Evolutionary conservation across 2,888 invertebrate genomes (phyloP).

Genomic region (Sminthurinus aureus): DNA sequence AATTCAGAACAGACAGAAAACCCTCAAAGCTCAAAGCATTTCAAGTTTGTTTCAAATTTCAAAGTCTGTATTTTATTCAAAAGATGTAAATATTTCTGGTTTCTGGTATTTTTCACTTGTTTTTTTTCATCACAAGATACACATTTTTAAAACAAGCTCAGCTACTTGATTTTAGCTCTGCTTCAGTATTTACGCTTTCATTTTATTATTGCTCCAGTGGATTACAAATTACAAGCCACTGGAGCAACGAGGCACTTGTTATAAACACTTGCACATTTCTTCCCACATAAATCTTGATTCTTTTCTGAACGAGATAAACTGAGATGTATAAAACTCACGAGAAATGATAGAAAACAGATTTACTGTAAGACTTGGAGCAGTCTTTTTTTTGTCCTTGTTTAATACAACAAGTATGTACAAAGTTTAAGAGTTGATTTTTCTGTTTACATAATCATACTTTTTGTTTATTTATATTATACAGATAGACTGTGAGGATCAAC

Average conservation of each 20-base stretch:
- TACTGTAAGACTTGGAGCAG: background rate
- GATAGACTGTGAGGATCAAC: no score
- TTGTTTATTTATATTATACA: background rate
- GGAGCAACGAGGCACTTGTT: no score
- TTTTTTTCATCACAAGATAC: background rate
- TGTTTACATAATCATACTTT: background rate
- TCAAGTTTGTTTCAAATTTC: background rate
- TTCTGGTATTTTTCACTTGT: background rate
- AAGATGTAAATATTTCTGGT: background rate
- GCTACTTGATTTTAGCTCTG: no score
- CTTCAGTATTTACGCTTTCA: no score
- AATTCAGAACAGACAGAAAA: no score
- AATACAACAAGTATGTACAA: background rate
- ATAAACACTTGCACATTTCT: background rate
- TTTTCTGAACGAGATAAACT: background rate
- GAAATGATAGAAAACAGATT: constrained; percentile 12
- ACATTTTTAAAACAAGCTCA: no score
- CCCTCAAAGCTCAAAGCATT: background rate
- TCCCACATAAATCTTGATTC: constrained; percentile 5
- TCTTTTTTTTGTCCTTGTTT: background rate
- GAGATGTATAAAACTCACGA: background rate
- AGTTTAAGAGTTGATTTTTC: background rate
- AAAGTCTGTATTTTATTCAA: no score
- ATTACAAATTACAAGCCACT: background rate
- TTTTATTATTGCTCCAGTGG: background rate